Conservation (phyloP, 2,888 invertebrate genomes). For the Chrysolina oricalcia region DNA sequence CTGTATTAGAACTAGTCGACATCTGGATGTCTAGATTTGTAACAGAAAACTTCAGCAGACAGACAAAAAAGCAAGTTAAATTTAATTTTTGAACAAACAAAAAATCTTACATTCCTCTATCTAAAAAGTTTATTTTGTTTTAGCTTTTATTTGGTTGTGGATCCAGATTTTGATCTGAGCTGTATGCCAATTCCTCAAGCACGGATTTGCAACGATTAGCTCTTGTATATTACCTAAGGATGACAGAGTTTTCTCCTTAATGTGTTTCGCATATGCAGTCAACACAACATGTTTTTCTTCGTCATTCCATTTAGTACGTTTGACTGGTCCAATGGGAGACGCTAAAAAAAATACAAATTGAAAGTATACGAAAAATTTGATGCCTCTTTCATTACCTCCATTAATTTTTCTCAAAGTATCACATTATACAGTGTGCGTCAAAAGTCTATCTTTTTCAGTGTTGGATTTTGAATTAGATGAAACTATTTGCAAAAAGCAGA, state of each 20-base stretch:
- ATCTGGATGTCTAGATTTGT: too few relatives aligned
- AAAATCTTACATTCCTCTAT: neutral
- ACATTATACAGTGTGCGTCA: neutral
- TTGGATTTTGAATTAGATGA: too few relatives aligned
- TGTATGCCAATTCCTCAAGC: neutral
- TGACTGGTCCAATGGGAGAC: neutral
- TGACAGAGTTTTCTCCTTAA: neutral
- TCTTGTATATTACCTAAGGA: neutral
- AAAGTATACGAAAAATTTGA: neutral
- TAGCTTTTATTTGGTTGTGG: neutral
- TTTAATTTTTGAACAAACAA: too few relatives aligned
- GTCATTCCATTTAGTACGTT: neutral
- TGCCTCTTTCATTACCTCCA: neutral
- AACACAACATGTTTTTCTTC: neutral
- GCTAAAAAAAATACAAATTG: neutral
- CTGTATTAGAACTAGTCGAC: too few relatives aligned
- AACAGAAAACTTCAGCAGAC: too few relatives aligned
- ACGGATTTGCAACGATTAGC: neutral
- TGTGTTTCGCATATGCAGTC: neutral
- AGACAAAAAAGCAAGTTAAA: too few relatives aligned
- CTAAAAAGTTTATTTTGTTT: neutral
- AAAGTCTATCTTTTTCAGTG: too few relatives aligned
- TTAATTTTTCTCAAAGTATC: neutral
- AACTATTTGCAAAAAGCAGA: too few relatives aligned
- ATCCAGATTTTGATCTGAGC: conserved; percentile 14